Conservation (phyloP, 92 coral and sea anemone genomes). For the Porites lobata region DNA sequence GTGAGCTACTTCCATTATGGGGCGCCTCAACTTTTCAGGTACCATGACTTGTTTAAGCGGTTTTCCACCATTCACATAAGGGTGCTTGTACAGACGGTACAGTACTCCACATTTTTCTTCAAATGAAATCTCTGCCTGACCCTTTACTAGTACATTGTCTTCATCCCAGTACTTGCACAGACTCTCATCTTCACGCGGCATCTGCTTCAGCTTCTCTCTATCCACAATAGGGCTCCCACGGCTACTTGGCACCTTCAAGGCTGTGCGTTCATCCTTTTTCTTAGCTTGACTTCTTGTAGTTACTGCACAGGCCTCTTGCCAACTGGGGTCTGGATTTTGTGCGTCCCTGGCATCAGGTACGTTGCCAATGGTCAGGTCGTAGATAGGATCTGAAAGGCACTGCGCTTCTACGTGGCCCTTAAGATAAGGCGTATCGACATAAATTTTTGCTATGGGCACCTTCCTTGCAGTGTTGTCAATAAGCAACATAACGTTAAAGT, state of each 20-base stretch:
- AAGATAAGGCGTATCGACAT: conserved; percentile 65
- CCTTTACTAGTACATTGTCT: not conserved
- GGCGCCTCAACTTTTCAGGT: not conserved
- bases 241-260: conserved; percentile 10
- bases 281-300: conserved; percentile 28
- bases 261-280: not conserved
- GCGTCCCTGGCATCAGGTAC: conserved; percentile 36
- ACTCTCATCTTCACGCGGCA: conserved; percentile 48
- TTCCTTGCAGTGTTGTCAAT: conserved; percentile 69
- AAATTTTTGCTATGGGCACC: conserved; percentile 62
- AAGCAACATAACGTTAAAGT: conserved; percentile 51
- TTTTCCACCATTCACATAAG: too few species aligned
- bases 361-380: conserved; percentile 19
- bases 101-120: too few species aligned
- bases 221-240: not conserved
- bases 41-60: too few species aligned
- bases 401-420: conserved; percentile 69
- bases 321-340: conserved; percentile 33
- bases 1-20: conserved; percentile 65
- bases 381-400: conserved; percentile 41
- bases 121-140: not conserved
- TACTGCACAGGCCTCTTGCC: conserved; percentile 30
- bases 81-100: too few species aligned
- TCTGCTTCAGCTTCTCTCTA: conserved; percentile 41
- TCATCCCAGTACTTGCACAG: conserved; percentile 43